Conservation (phyloP, 2,888 invertebrate species). For the Agrochola macilenta region DNA sequence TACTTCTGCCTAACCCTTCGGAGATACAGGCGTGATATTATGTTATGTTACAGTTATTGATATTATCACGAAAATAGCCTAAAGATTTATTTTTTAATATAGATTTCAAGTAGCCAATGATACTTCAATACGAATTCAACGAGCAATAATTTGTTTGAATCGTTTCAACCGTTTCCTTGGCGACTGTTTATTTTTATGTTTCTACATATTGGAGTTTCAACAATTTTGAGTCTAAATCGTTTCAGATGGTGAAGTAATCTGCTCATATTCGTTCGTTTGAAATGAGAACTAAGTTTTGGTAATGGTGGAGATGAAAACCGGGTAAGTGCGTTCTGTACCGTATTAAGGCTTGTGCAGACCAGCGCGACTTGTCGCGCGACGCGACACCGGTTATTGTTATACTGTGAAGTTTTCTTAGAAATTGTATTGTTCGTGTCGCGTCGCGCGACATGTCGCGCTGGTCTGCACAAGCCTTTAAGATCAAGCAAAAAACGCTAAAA, state of each 20-base stretch:
- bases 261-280: not conserved
- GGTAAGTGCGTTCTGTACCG: too few relatives aligned
- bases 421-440: too few relatives aligned
- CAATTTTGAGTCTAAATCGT: constrained; percentile 23
- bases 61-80: not conserved
- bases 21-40: not conserved
- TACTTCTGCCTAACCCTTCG: not conserved
- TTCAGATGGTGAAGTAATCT: constrained; percentile 4
- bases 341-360: too few relatives aligned
- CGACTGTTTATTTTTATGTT: constrained; percentile 41
- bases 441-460: too few relatives aligned
- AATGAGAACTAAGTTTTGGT: not conserved
- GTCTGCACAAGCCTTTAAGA: too few relatives aligned
- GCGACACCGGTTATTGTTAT: too few relatives aligned
- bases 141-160: constrained; percentile 36
- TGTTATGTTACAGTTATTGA: not conserved
- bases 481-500: too few relatives aligned
- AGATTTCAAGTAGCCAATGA: constrained; percentile 25
- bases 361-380: too few relatives aligned
- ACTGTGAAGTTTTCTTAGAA: too few relatives aligned
- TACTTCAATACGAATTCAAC: constrained; percentile 40
- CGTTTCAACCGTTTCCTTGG: constrained; percentile 16
- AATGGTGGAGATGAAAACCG: not conserved
- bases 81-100: constrained; percentile 4
- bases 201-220: constrained; percentile 24